A percentile compares a stretch with the other conserved stretches of the same genome.
Evolutionary conservation across 2,888 invertebrate genomes (phyloP).

Genomic region (Anaspis maculata): DNA sequence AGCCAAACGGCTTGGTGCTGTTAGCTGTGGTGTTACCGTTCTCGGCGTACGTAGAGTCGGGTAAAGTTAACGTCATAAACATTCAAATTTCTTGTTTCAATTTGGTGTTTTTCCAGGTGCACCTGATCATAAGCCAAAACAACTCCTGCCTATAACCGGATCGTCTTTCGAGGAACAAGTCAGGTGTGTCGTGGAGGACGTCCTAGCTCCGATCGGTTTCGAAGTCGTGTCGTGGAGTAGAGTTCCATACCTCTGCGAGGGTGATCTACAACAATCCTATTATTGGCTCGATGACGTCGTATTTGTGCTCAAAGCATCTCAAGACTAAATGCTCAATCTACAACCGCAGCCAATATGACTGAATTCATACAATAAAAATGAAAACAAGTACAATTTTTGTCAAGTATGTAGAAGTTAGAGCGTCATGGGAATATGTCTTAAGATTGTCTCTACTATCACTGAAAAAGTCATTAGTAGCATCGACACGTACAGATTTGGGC

Average conservation of each 20-base stretch:
- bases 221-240: conserved; percentile 77
- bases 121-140: conserved; percentile 61
- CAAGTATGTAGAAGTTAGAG: too few relatives aligned
- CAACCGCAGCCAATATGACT: too few relatives aligned
- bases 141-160: conserved; percentile 60
- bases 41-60: conserved; percentile 87
- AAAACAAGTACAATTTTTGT: too few relatives aligned
- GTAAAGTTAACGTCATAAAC: conserved; percentile 40
- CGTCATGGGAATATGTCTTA: too few relatives aligned
- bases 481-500: too few relatives aligned
- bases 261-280: conserved; percentile 83
- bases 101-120: conserved; percentile 42
- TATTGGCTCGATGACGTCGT: conserved; percentile 88
- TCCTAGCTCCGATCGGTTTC: conserved; percentile 61
- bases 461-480: too few relatives aligned
- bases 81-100: background rate
- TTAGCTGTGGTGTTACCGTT: conserved; percentile 92
- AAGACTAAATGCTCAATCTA: too few relatives aligned
- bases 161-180: conserved; percentile 73
- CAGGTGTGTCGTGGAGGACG: conserved; percentile 54
- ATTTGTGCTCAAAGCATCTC: conserved; percentile 61
- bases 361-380: too few relatives aligned
- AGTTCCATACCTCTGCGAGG: conserved; percentile 94
- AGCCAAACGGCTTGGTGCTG: conserved; percentile 65
- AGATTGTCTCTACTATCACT: too few relatives aligned